Conservation (phyloP, 1,140 invertebrate species). For the Semibalanus balanoides region DNA sequence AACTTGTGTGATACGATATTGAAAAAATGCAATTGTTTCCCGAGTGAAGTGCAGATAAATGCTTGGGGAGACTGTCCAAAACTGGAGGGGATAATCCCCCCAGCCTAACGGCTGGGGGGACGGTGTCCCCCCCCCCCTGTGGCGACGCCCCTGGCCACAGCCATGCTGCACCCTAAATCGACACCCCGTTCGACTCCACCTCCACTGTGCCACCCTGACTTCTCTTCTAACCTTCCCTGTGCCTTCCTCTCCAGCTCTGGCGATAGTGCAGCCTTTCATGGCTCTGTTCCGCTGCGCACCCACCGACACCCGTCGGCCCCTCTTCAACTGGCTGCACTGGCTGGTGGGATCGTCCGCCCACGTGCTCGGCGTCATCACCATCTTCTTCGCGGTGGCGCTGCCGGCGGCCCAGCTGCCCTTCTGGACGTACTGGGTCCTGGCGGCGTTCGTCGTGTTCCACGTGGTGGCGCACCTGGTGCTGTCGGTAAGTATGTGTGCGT, state of each 20-base stretch:
- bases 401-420: constrained; percentile 67
- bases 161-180: too few species aligned
- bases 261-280: constrained; percentile 70
- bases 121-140: too few species aligned
- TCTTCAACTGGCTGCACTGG: constrained; percentile 95
- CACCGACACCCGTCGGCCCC: constrained; percentile 53
- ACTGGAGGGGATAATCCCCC: too few species aligned
- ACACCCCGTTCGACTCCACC: too few species aligned
- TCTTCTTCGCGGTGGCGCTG: constrained; percentile 78
- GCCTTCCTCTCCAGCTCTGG: constrained; percentile 49
- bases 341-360: constrained; percentile 80
- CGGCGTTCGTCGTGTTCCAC: constrained; percentile 76
- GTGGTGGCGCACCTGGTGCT: constrained; percentile 75
- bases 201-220: neutral
- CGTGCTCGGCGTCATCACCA: constrained; percentile 73
- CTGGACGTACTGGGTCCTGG: constrained; percentile 73
- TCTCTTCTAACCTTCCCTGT: constrained; percentile 5
- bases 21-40: too few species aligned
- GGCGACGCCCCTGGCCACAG: too few species aligned
- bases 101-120: too few species aligned
- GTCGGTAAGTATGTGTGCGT: constrained; percentile 68
- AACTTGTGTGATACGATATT: too few species aligned
- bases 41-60: too few species aligned
- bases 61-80: too few species aligned
- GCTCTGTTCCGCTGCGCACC: constrained; percentile 75